Percentiles rank a stretch among this genome's conserved stretches.
phyloP scores from a whole-genome alignment of 2,888 invertebrate species.

The Polymixis flavicincta region DNA sequence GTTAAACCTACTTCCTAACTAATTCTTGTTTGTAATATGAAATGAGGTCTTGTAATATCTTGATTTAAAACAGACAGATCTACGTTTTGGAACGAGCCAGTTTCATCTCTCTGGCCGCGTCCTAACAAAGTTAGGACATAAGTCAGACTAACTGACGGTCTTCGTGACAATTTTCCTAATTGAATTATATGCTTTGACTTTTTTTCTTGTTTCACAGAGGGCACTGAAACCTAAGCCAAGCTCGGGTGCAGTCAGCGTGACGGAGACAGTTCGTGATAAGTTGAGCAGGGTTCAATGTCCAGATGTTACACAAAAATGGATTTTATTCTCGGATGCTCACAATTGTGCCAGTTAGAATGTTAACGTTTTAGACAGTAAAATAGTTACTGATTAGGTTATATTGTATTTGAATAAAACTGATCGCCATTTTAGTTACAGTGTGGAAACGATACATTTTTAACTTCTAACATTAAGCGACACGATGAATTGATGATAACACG shows the following conservation, averaged over 20 bases:
- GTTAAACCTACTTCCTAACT: background rate
- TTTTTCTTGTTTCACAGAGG: slow-evolving; percentile 76
- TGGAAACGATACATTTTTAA: slow-evolving; percentile 63
- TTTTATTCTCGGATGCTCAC: slow-evolving; percentile 85
- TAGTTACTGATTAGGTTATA: slow-evolving; percentile 81
- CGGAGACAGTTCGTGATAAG: slow-evolving; percentile 80
- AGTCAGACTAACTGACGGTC: background rate
- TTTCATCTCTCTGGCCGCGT: background rate
- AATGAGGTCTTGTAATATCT: background rate
- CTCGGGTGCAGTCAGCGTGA: slow-evolving; percentile 67
- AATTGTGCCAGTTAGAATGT: slow-evolving; percentile 88
- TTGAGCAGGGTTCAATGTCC: slow-evolving; percentile 86
- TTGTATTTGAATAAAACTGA: slow-evolving; percentile 72
- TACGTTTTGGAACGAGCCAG: background rate
- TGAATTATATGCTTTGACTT: too few relatives aligned
- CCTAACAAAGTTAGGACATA: too few relatives aligned
- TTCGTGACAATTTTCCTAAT: background rate
- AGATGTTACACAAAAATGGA: slow-evolving; percentile 74
- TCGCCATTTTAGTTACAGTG: slow-evolving; percentile 75
- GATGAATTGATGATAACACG: slow-evolving; percentile 69
- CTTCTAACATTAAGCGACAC: slow-evolving; percentile 66
- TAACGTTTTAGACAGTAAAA: slow-evolving; percentile 81
- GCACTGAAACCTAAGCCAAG: slow-evolving; percentile 81
- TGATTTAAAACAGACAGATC: background rate
- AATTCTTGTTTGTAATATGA: background rate